These are phyloP conservation scores for Galeruca laticollis DNA, from an alignment of 2,888 invertebrate genomes.

Conservation along the genomic window DNA sequence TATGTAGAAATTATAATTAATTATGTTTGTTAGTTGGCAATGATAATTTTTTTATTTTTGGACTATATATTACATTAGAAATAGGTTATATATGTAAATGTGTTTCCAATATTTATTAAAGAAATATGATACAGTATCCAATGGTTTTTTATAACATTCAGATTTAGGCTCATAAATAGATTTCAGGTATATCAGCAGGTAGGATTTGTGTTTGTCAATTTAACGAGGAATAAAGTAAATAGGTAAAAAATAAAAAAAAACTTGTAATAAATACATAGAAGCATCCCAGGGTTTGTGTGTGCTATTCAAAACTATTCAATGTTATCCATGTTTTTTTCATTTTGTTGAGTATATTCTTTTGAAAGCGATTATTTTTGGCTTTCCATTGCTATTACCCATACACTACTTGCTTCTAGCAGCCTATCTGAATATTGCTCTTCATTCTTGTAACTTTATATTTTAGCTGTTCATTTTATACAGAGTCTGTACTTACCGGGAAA, in stretches of 20 bases:
- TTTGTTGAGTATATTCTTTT: neutral
- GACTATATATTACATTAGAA: conserved; percentile 40
- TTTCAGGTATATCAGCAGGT: conserved; percentile 28
- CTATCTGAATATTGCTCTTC: no score
- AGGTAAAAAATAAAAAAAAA: neutral
- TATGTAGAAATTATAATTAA: neutral
- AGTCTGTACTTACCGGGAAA: no score
- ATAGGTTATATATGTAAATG: conserved; percentile 46
- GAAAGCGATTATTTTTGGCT: no score
- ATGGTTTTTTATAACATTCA: conserved; percentile 43
- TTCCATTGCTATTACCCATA: no score
- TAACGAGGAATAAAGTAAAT: conserved; percentile 5
- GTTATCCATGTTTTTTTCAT: no score
- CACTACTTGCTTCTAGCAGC: no score
- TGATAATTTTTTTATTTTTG: conserved; percentile 21
- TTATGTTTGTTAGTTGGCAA: neutral
- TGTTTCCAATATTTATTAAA: conserved; percentile 48
- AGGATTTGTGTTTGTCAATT: conserved; percentile 31
- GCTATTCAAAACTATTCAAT: neutral
- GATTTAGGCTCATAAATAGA: conserved; percentile 26
- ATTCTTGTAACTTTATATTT: no score
- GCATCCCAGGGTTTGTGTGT: no score
- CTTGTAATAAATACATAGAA: no score
- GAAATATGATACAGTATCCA: conserved; percentile 41
- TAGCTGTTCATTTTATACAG: no score